Evolutionary conservation across 1,140 invertebrate genomes (phyloP).

Genomic region (Dolichoris vasculosae): DNA sequence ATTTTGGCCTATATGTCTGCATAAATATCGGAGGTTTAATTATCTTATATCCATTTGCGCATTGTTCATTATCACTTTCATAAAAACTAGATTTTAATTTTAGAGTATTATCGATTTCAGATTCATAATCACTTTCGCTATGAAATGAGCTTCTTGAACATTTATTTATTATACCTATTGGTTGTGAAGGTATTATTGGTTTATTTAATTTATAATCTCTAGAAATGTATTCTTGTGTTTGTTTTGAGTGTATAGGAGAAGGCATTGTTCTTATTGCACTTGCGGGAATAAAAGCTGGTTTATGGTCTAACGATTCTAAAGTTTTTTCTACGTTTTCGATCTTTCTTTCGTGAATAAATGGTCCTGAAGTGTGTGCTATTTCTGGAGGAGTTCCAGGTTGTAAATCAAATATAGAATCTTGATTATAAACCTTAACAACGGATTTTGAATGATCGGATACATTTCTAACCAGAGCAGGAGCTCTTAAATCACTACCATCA

Average conservation of each 20-base stretch:
- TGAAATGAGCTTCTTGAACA: conserved; percentile 77
- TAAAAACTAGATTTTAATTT: conserved; percentile 78
- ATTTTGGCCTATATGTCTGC: conserved; percentile 71
- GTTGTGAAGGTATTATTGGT: conserved; percentile 70
- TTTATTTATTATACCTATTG: conserved; percentile 72
- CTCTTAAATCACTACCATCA: conserved; percentile 73
- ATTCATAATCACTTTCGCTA: conserved; percentile 83
- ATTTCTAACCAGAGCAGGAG: conserved; percentile 74
- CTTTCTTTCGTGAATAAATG: conserved; percentile 72
- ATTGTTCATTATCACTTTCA: conserved; percentile 81
- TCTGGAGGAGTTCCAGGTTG: conserved; percentile 80
- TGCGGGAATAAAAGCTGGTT: conserved; percentile 74
- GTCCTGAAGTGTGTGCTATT: conserved; percentile 77
- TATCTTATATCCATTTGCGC: conserved; percentile 70
- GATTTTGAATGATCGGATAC: conserved; percentile 62
- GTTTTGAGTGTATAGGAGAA: conserved; percentile 66
- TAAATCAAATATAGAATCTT: conserved; percentile 59
- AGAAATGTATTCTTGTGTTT: conserved; percentile 61
- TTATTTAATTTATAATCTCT: conserved; percentile 71
- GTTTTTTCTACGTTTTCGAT: conserved; percentile 78
- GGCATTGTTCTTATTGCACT: conserved; percentile 75
- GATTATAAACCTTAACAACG: conserved; percentile 59
- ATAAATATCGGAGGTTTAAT: conserved; percentile 74
- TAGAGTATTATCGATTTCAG: conserved; percentile 77
- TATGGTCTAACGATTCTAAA: conserved; percentile 75